A percentile compares a stretch with the other conserved stretches of the same genome.
These are phyloP conservation scores for Siniperca scherzeri DNA, from an alignment of 2,797 vertebrate genomes.

Conservation along the genomic window DNA sequence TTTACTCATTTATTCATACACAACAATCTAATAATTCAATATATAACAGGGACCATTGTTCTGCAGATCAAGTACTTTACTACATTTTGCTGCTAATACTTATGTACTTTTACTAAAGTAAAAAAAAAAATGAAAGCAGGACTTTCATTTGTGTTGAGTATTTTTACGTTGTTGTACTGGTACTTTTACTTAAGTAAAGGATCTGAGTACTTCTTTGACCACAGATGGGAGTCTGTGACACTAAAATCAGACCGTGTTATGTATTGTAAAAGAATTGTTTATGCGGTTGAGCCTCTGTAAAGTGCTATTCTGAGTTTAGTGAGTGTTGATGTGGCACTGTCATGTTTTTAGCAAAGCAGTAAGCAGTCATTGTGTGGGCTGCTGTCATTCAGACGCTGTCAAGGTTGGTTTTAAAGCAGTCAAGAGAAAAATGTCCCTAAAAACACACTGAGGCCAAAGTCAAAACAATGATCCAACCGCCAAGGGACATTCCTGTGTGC, in stretches of 20 bases:
- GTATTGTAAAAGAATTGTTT: slow-evolving; percentile 57
- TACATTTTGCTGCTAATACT: neutral
- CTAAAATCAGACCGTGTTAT: slow-evolving; percentile 1
- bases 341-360: slow-evolving; percentile 59
- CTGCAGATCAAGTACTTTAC: no score
- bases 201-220: slow-evolving; percentile 2
- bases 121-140: neutral
- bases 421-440: slow-evolving; percentile 54
- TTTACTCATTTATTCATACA: no score
- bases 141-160: neutral
- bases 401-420: slow-evolving; percentile 49
- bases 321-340: slow-evolving; percentile 73
- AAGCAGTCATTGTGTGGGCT: slow-evolving; percentile 75
- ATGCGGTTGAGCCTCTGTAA: slow-evolving; percentile 47
- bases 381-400: slow-evolving; percentile 62
- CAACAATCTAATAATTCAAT: no score
- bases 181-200: neutral
- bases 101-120: neutral
- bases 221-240: slow-evolving; percentile 17
- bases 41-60: no score
- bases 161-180: neutral
- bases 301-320: slow-evolving; percentile 68
- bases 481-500: slow-evolving; percentile 63
- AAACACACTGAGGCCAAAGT: slow-evolving; percentile 47
- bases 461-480: slow-evolving; percentile 60